phyloP scores from a whole-genome alignment of 2,797 vertebrate genomes.

The Enteromius trimaculatus region DNA sequence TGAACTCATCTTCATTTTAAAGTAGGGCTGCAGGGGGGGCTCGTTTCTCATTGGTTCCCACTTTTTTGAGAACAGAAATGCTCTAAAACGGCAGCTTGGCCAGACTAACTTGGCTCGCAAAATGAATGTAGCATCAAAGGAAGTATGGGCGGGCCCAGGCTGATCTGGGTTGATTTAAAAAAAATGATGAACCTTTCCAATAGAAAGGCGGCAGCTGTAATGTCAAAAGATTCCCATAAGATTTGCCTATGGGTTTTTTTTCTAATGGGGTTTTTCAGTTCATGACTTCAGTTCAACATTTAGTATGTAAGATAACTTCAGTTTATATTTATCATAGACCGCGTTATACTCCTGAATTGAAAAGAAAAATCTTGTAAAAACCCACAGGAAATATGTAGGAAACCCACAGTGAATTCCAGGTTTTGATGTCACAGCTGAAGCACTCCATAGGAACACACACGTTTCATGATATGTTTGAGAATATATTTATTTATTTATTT shows the following conservation, averaged over 20 bases:
- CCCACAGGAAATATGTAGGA: neutral
- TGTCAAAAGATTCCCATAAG: neutral
- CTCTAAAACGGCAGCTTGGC: too few species aligned
- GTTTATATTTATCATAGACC: neutral
- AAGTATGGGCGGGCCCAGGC: too few species aligned
- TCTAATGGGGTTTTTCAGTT: neutral
- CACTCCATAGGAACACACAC: neutral
- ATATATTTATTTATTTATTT: neutral
- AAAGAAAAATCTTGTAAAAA: neutral
- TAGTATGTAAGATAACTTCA: neutral
- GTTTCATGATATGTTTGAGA: neutral
- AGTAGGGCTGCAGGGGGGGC: neutral
- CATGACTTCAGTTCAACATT: neutral
- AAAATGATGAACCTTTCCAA: neutral
- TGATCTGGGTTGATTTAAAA: neutral
- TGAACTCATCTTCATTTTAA: neutral
- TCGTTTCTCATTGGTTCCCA: too few species aligned
- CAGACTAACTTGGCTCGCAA: too few species aligned
- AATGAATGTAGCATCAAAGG: too few species aligned
- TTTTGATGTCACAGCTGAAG: neutral
- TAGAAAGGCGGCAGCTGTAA: neutral
- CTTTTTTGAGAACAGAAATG: too few species aligned
- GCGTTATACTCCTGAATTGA: neutral
- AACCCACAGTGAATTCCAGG: neutral
- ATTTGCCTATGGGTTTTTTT: neutral